phyloP scores from a whole-genome alignment of 2,113 vertebrate species.

The Hylia prasina region DNA sequence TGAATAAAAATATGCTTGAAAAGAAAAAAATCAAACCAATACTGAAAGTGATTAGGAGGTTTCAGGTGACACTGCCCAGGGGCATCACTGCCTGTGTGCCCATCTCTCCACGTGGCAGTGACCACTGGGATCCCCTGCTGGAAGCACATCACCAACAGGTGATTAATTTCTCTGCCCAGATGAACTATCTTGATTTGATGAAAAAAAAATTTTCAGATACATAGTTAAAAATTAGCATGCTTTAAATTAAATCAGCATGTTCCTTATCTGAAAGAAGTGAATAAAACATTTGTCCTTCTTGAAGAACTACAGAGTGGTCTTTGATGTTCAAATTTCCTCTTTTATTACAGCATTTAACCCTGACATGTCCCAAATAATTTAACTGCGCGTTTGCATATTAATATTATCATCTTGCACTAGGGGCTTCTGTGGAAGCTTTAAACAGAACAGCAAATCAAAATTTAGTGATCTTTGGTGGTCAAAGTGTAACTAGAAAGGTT shows the following conservation, averaged over 20 bases:
- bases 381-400: neutral
- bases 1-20: neutral
- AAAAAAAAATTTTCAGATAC: neutral
- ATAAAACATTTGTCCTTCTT: neutral
- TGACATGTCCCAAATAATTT: neutral
- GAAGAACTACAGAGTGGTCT: neutral
- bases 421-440: neutral
- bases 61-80: neutral
- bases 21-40: neutral
- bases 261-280: neutral
- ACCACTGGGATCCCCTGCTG: neutral
- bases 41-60: neutral
- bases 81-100: neutral
- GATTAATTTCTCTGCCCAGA: neutral
- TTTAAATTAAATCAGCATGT: neutral
- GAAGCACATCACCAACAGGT: neutral
- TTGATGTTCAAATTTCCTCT: neutral
- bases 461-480: neutral
- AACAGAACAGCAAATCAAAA: neutral
- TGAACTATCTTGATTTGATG: neutral
- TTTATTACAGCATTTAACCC: neutral
- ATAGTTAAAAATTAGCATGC: neutral
- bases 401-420: neutral
- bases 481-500: neutral
- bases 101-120: fast-evolving